Percentiles rank a stretch among this genome's conserved stretches.
Evolutionary conservation across 2,113 vertebrate species (phyloP).

Genomic region (Cyprinodon brontotheroides): DNA sequence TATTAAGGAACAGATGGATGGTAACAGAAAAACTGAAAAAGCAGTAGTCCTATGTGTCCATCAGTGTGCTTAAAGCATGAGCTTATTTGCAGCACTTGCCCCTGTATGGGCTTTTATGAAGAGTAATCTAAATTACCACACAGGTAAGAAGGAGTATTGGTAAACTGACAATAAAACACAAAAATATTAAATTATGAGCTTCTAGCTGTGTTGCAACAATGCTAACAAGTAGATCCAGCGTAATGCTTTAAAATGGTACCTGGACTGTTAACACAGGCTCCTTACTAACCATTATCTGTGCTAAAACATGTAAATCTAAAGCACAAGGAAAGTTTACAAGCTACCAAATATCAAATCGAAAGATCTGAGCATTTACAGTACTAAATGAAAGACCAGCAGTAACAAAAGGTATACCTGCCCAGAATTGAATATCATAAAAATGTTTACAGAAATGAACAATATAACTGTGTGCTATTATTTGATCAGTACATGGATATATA

Average conservation of each 20-base stretch:
- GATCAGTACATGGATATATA: background rate
- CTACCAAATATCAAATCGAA: conserved; percentile 26
- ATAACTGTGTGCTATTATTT: background rate
- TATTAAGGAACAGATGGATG: too few species aligned
- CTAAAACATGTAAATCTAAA: background rate
- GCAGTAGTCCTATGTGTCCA: too few species aligned
- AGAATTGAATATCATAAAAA: background rate
- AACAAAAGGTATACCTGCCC: conserved; percentile 2
- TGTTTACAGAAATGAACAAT: background rate
- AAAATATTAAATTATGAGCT: background rate
- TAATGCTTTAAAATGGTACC: background rate
- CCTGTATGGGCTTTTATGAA: too few species aligned
- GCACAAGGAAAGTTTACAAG: background rate
- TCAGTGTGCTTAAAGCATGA: too few species aligned
- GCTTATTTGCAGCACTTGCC: too few species aligned
- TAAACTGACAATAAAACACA: too few species aligned
- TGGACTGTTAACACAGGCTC: background rate
- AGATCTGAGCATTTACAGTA: conserved; percentile 37
- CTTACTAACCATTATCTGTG: background rate
- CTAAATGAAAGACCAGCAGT: conserved; percentile 33
- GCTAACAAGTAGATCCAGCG: background rate
- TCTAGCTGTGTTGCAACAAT: background rate
- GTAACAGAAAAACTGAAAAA: too few species aligned
- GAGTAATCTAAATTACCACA: too few species aligned
- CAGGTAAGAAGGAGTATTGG: too few species aligned